A percentile compares a stretch with the other conserved stretches of the same genome.
phyloP scores from a whole-genome alignment of 2,888 invertebrate species.

The Luperina nickerlii region DNA sequence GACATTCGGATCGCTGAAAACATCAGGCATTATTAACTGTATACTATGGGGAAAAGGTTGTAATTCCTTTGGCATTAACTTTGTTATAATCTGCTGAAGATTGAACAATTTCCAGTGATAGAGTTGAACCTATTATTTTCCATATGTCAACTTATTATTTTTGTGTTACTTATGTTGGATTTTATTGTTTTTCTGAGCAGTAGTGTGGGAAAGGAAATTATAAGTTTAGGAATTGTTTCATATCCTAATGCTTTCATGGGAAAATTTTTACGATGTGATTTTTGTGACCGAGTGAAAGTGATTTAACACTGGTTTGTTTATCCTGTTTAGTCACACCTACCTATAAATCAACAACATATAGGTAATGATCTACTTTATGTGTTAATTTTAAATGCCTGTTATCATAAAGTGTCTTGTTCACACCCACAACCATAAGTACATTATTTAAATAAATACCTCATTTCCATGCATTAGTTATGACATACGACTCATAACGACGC shows the following conservation, averaged over 20 bases:
- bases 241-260: not conserved
- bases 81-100: slow-evolving; percentile 4
- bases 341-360: slow-evolving; percentile 3
- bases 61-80: slow-evolving; percentile 13
- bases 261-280: not conserved
- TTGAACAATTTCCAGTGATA: slow-evolving; percentile 45
- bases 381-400: slow-evolving; percentile 8
- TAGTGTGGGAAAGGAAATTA: slow-evolving; percentile 35
- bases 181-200: slow-evolving; percentile 8
- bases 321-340: not conserved
- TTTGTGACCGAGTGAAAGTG: not conserved
- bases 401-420: slow-evolving; percentile 42
- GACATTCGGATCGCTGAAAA: not conserved
- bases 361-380: not conserved
- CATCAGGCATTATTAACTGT: not conserved
- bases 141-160: slow-evolving; percentile 31
- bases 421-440: slow-evolving; percentile 22
- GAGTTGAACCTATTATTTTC: slow-evolving; percentile 39
- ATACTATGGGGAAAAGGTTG: not conserved
- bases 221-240: not conserved
- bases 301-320: not conserved
- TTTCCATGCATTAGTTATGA: slow-evolving; percentile 65
- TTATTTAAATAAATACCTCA: slow-evolving; percentile 60
- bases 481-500: slow-evolving; percentile 63
- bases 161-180: not conserved